phyloP scores from a whole-genome alignment of 1,140 invertebrate species.

The Monomorium pharaonis region DNA sequence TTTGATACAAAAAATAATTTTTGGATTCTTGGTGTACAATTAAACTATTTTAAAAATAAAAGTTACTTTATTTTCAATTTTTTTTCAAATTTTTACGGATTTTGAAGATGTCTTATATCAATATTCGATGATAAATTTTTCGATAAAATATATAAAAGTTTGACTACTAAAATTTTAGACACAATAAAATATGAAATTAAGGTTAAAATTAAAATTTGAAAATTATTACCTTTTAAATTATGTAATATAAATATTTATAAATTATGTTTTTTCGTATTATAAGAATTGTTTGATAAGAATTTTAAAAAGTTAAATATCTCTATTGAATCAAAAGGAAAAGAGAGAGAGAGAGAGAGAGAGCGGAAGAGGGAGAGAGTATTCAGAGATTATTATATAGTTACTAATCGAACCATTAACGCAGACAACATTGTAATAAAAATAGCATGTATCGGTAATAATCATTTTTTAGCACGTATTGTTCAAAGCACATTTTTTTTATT shows the following conservation, averaged over 20 bases:
- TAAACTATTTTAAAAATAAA: too few species aligned
- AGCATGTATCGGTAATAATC: neutral
- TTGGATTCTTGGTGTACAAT: too few species aligned
- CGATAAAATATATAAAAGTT: neutral
- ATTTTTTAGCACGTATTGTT: neutral
- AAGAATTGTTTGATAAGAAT: neutral
- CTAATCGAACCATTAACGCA: neutral
- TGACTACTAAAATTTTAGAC: neutral
- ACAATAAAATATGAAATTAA: neutral
- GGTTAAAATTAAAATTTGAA: neutral
- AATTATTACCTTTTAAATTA: neutral
- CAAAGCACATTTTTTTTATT: slow-evolving; percentile 25
- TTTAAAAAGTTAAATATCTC: neutral
- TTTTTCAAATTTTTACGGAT: neutral
- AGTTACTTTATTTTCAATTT: neutral
- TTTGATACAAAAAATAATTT: neutral
- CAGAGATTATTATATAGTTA: neutral
- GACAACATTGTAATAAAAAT: neutral
- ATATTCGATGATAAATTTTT: neutral
- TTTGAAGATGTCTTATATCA: neutral
- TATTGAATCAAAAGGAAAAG: neutral
- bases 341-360: too few species aligned
- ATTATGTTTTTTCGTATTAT: too few species aligned
- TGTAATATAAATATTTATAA: neutral
- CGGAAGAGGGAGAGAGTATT: too few species aligned